These are phyloP conservation scores for Sepiola atlantica DNA, from an alignment of 2,888 invertebrate species.

Conservation along the genomic window DNA sequence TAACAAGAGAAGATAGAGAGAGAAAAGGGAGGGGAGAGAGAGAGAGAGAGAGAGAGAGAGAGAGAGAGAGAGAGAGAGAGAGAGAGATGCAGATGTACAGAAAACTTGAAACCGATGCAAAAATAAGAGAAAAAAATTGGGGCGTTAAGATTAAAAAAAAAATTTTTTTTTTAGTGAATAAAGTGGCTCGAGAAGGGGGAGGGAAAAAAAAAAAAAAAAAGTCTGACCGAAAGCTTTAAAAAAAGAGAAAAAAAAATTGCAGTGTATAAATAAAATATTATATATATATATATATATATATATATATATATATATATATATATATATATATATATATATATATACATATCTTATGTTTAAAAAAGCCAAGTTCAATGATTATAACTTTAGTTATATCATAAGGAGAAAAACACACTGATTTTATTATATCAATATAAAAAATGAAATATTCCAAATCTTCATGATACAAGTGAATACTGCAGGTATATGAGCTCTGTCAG, in stretches of 20 bases:
- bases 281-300: background rate
- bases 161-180: background rate
- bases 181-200: background rate
- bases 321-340: conserved; percentile 23
- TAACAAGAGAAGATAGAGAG: background rate
- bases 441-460: background rate
- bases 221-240: background rate
- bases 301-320: conserved; percentile 34
- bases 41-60: background rate
- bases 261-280: background rate
- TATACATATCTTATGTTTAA: too few species aligned
- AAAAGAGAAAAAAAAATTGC: background rate
- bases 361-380: background rate
- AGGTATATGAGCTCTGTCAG: too few species aligned
- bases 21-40: background rate
- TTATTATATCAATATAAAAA: background rate
- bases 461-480: background rate
- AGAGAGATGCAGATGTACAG: background rate
- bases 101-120: conserved; percentile 32
- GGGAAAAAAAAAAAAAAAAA: background rate
- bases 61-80: background rate
- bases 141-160: background rate
- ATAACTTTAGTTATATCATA: background rate
- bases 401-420: background rate
- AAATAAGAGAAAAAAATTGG: conserved; percentile 8